Percentiles rank a stretch among this genome's conserved stretches.
These are phyloP conservation scores for Drosophila cardini DNA, from an alignment of 1,140 invertebrate species.

Conservation along the genomic window DNA sequence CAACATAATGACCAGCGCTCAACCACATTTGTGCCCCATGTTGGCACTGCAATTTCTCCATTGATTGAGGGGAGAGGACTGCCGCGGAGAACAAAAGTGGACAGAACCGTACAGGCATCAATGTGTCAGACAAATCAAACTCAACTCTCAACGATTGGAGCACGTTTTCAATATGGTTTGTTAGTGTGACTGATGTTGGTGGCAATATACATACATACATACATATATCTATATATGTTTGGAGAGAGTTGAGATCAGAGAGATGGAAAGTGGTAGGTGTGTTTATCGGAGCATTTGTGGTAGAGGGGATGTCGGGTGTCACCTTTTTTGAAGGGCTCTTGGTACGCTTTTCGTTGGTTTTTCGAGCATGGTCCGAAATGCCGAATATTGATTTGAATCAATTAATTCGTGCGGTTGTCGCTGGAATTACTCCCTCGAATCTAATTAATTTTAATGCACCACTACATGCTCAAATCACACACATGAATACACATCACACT, in stretches of 20 bases:
- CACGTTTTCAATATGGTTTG: slow-evolving; percentile 82
- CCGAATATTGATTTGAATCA: slow-evolving; percentile 85
- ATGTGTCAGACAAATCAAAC: slow-evolving; percentile 77
- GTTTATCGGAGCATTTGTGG: slow-evolving; percentile 37
- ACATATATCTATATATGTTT: too few species aligned
- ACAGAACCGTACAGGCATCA: too few species aligned
- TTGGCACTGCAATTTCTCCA: slow-evolving; percentile 37
- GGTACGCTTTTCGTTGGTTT: slow-evolving; percentile 49
- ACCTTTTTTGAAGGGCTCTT: slow-evolving; percentile 46
- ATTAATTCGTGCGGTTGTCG: slow-evolving; percentile 84
- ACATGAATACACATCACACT: slow-evolving; percentile 43
- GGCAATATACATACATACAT: neutral
- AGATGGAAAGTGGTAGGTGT: slow-evolving; percentile 13
- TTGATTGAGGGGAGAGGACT: too few species aligned
- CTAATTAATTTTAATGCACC: slow-evolving; percentile 85
- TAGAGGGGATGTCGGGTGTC: slow-evolving; percentile 24
- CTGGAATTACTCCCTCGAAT: slow-evolving; percentile 84
- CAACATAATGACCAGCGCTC: slow-evolving; percentile 19
- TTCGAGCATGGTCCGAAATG: slow-evolving; percentile 66
- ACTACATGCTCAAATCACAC: slow-evolving; percentile 63
- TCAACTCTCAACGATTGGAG: slow-evolving; percentile 74
- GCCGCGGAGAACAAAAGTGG: too few species aligned
- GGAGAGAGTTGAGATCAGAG: neutral
- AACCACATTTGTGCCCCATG: slow-evolving; percentile 54
- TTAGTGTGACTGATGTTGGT: slow-evolving; percentile 51